Evolutionary conservation across 2,888 invertebrate species (phyloP), one percentile per base, ranked within the genome.

Genomic region (Myopa testacea): DNA sequence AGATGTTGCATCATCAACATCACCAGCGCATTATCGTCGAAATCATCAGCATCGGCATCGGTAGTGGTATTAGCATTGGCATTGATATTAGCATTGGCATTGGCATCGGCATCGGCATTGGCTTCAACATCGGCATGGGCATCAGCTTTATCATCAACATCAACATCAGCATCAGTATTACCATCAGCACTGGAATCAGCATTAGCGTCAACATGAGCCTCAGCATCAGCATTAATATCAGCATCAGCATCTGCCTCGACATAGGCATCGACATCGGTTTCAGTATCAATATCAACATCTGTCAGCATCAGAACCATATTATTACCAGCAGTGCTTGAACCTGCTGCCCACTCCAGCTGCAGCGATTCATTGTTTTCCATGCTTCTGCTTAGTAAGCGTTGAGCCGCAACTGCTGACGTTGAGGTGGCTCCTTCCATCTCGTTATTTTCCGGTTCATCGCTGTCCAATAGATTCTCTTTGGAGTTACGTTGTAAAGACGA

Each of bases 1-100:
- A 86, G 75, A 75, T 87, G 87, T 77, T 87, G 86, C 50, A 86
- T 76, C 77, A 87, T 75, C 58, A 85, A 68, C 62, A 85, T 81
- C 74, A 80, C 79, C 65, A 80, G 78, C n/a, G 75, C 73, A 52
- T 80, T 74, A 69, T 81, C 78, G 74, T 83, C 83, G 78, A 83
- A 82, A 70, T 85, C 85, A 63, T 82, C 84, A n/a, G 83, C 77
- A 19, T 76, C 78, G 7, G 45, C 77, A 19, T 76, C 78, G 7
- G 45, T 75, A 77, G 10, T 82, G 80, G 67, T 69, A 62, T 82
- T 80, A 52, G 82, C 82, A 38, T 82, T 40, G 5, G 55, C 10
- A 19, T 62, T 38, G 14, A n/a, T 40, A 10, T 34, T 40, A 10
- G 55, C 10, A 19, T 62, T 38, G 14, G 26, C 50, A 10, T 34